Evolutionary conservation across 2,797 vertebrate genomes (phyloP).

Genomic region (Leucoraja ocellata): DNA sequence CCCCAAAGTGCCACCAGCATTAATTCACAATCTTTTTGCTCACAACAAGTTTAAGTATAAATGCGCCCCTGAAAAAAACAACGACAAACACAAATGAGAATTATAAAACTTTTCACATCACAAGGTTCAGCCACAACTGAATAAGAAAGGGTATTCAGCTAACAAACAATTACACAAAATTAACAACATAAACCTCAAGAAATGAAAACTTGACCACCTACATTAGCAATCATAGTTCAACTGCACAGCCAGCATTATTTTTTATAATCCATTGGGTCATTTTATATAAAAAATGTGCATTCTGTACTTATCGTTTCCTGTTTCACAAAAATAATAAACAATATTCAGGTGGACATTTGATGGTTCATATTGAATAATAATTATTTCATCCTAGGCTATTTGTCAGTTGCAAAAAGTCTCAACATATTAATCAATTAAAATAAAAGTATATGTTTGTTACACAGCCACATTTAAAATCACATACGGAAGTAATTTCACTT

Average conservation of each 20-base stretch:
- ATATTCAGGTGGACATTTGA: not conserved
- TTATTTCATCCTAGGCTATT: not conserved
- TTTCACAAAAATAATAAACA: not conserved
- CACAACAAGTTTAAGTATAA: not conserved
- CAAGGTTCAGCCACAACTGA: not conserved
- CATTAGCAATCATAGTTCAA: too few relatives aligned
- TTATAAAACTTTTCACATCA: not conserved
- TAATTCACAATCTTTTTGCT: not conserved
- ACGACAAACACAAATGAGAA: too few relatives aligned
- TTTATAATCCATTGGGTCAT: not conserved
- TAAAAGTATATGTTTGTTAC: not conserved
- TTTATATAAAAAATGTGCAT: not conserved
- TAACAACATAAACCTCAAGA: not conserved
- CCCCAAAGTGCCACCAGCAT: not conserved
- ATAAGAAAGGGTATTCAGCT: not conserved
- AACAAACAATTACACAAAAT: not conserved
- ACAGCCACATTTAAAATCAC: not conserved
- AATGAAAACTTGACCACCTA: not conserved
- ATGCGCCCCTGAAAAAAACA: not conserved
- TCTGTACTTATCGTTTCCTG: not conserved
- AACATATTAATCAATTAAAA: not conserved
- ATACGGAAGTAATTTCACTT: not conserved
- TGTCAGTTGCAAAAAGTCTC: not conserved
- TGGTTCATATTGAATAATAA: not conserved
- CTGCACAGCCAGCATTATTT: not conserved